These are phyloP conservation scores for Rhea pennata DNA, from an alignment of 2,113 vertebrate species.

Conservation along the genomic window DNA sequence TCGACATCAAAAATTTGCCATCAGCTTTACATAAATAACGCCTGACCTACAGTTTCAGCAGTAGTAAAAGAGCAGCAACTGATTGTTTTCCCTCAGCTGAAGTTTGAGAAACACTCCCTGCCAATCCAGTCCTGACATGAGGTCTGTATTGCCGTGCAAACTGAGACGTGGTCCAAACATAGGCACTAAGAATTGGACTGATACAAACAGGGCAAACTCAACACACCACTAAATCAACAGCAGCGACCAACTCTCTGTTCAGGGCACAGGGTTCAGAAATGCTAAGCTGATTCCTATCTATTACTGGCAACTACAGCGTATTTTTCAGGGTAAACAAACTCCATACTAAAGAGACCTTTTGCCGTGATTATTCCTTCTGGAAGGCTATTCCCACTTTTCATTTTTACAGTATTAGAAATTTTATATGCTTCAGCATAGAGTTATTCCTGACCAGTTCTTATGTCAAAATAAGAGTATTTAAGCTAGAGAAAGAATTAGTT, in stretches of 20 bases:
- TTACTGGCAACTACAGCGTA: not conserved
- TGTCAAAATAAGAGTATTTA: constrained; percentile 26
- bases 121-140: not conserved
- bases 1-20: not conserved
- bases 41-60: not conserved
- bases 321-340: constrained; percentile 18
- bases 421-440: constrained; percentile 1
- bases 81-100: not conserved
- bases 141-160: not conserved
- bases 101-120: not conserved
- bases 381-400: not conserved
- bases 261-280: not conserved
- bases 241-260: not conserved
- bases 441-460: not conserved
- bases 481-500: not conserved
- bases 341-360: constrained; percentile 2
- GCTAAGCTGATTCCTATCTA: not conserved
- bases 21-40: not conserved
- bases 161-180: not conserved
- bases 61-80: not conserved
- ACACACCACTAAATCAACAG: not conserved
- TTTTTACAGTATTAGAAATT: not conserved
- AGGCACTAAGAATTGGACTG: fast-evolving
- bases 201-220: not conserved
- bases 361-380: constrained; percentile 12